Evolutionary conservation across 2,888 invertebrate genomes (phyloP).

Genomic region (Phytoseiulus persimilis): DNA sequence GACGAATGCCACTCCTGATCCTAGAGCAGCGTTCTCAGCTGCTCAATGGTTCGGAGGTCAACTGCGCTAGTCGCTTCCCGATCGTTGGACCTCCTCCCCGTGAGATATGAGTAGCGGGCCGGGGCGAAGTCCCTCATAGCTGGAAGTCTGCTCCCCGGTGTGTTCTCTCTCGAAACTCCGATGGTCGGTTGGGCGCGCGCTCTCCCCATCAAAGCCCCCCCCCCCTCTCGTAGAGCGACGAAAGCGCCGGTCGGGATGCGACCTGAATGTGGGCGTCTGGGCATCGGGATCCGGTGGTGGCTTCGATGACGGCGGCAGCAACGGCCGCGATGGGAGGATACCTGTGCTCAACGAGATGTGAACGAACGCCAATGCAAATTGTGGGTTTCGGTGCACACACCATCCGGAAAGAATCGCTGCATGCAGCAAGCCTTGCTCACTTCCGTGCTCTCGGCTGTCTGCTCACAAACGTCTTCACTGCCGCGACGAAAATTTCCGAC

Average conservation of each 20-base stretch:
- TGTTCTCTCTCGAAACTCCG: not conserved
- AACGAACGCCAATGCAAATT: not conserved
- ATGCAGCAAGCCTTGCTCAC: not conserved
- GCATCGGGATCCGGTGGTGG: not conserved
- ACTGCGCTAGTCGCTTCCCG: not conserved
- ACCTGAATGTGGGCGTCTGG: not conserved
- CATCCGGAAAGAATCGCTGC: not conserved
- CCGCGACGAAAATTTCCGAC: not conserved
- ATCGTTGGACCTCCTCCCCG: not conserved
- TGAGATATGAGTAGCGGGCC: not conserved
- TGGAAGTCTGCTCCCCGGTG: not conserved
- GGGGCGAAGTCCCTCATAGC: not conserved
- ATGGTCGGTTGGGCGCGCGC: not conserved
- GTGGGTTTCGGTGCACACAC: not conserved
- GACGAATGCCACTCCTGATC: not conserved
- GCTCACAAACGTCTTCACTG: not conserved
- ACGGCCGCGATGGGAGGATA: not conserved
- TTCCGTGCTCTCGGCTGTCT: not conserved
- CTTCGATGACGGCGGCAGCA: not conserved
- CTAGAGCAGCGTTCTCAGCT: not conserved
- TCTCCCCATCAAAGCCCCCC: not conserved
- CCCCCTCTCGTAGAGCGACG: not conserved
- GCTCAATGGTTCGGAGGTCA: slow-evolving; percentile 5
- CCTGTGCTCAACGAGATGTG: not conserved
- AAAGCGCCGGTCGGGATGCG: not conserved